These are phyloP conservation scores for Cerceris rybyensis DNA, from an alignment of 2,888 invertebrate genomes.

Conservation along the genomic window DNA sequence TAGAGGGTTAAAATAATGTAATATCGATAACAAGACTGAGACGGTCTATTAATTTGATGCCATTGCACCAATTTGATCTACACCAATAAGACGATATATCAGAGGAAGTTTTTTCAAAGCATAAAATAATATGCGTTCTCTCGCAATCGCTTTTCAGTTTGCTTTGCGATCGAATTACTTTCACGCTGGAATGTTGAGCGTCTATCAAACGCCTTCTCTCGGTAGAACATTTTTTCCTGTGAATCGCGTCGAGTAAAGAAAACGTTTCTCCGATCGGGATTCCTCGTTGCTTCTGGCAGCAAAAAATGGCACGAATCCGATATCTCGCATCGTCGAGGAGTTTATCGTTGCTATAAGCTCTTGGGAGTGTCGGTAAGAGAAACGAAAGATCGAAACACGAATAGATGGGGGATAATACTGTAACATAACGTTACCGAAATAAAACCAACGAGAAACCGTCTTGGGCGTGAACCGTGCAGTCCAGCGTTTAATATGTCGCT, in stretches of 20 bases:
- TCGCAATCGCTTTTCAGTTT: not conserved
- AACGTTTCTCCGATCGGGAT: constrained; percentile 20
- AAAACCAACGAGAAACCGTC: constrained; percentile 25
- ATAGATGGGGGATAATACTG: not conserved
- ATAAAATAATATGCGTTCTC: too few relatives aligned
- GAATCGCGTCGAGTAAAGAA: not conserved
- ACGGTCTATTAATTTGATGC: too few relatives aligned
- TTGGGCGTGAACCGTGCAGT: constrained; percentile 27
- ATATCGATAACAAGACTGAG: too few relatives aligned
- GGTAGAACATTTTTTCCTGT: constrained; percentile 9
- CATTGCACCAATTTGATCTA: too few relatives aligned
- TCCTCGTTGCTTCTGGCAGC: constrained; percentile 36
- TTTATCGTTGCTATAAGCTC: constrained; percentile 28
- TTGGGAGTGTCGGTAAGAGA: not conserved
- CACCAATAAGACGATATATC: too few relatives aligned
- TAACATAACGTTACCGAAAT: constrained; percentile 12
- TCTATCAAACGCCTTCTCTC: constrained; percentile 2
- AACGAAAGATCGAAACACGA: not conserved
- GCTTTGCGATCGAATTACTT: constrained; percentile 10
- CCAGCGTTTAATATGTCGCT: constrained; percentile 37
- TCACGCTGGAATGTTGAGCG: not conserved
- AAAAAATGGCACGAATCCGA: constrained; percentile 43
- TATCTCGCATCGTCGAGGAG: constrained; percentile 37
- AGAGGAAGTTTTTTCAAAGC: too few relatives aligned
- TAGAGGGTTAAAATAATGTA: too few relatives aligned